These are phyloP conservation scores for Lynx canadensis DNA, from an alignment of 2,113 vertebrate species.

Conservation along the genomic window DNA sequence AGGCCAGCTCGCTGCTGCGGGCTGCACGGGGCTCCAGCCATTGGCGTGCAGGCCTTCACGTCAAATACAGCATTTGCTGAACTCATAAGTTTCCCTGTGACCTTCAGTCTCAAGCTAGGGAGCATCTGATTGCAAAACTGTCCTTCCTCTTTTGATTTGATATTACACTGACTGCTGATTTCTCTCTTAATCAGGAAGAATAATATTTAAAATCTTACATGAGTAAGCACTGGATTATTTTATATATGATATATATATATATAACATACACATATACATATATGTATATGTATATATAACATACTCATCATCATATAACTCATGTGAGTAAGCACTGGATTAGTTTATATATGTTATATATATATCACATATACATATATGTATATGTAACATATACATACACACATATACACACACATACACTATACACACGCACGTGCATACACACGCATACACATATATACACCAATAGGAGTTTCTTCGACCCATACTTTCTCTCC, in stretches of 20 bases:
- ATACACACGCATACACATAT: not conserved
- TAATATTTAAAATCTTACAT: slow-evolving; percentile 67
- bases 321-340: not conserved
- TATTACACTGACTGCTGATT: slow-evolving; percentile 35
- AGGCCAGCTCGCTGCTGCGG: slow-evolving; percentile 43
- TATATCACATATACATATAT: not conserved
- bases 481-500: not conserved
- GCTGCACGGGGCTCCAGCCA: not conserved
- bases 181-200: slow-evolving; percentile 68
- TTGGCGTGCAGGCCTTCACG: not conserved
- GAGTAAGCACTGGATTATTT: not conserved
- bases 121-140: slow-evolving; percentile 49
- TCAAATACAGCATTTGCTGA: not conserved
- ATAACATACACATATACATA: not conserved
- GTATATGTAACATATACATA: not conserved
- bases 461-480: not conserved
- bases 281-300: no score
- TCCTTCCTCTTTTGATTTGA: slow-evolving; percentile 38
- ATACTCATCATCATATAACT: not conserved
- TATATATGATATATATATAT: not conserved
- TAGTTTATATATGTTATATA: not conserved
- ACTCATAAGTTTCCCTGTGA: slow-evolving; percentile 1
- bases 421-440: not conserved
- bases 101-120: slow-evolving; percentile 13
- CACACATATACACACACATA: no score